Conservation (phyloP, 2,797 vertebrate genomes). For the Schizothorax lantsangensis region DNA sequence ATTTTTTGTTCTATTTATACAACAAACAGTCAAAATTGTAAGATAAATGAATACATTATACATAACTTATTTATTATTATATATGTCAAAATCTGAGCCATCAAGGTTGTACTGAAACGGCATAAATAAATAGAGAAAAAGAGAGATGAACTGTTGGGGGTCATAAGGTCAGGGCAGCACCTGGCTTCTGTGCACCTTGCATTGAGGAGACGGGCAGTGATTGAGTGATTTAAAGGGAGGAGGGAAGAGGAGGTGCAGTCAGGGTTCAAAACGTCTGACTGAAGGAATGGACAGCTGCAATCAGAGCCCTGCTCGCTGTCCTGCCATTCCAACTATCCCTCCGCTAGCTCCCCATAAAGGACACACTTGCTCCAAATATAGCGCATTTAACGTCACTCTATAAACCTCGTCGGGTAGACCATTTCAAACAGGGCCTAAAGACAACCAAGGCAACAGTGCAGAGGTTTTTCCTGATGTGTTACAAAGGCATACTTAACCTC, state of each 20-base stretch:
- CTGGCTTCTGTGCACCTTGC: conserved; percentile 50
- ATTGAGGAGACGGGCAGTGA: conserved; percentile 3
- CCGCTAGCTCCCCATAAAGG: conserved; percentile 72
- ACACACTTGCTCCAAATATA: conserved; percentile 77
- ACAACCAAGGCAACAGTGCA: conserved; percentile 41
- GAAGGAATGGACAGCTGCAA: conserved; percentile 82
- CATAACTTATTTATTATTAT: neutral
- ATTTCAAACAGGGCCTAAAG: conserved; percentile 53
- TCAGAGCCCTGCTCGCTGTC: conserved; percentile 55
- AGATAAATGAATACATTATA: neutral
- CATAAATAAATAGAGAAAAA: neutral
- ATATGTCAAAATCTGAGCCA: neutral
- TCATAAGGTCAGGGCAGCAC: conserved; percentile 31
- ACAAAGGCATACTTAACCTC: conserved; percentile 72
- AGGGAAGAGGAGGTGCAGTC: conserved; percentile 11
- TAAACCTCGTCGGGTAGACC: conserved; percentile 55
- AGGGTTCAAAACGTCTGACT: conserved; percentile 54
- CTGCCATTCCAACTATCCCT: conserved; percentile 80
- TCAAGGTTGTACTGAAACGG: conserved; percentile 5
- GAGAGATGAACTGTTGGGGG: neutral
- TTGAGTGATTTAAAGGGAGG: conserved; percentile 16
- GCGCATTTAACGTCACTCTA: conserved; percentile 77
- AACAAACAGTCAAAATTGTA: neutral
- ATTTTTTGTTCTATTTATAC: too few species aligned
- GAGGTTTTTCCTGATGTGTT: conserved; percentile 64